Base-by-base conservation (phyloP, 1,140 invertebrate species). In the Battus philenor region DNA sequence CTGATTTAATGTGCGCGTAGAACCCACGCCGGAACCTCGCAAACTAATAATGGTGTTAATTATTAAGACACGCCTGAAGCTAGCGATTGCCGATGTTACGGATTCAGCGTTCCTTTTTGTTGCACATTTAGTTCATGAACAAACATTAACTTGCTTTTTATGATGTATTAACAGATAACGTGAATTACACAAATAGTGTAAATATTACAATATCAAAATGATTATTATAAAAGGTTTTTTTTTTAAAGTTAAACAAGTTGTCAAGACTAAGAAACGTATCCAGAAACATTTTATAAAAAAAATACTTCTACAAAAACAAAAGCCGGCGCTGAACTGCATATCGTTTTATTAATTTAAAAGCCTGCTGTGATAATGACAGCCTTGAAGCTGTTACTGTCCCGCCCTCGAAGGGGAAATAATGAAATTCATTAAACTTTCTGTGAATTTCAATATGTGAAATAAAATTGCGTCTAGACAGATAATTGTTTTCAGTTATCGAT, bases 401-500 rank as follows among this genome's bases (percentile, higher is more conserved):
- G 26, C 34, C 34, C 34, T 38, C 34, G 34, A 26, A 38, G 34
- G 10, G 34, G 22, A 15, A 38, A 38, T 38, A 26, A 38, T 38
- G 34, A 24, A 38, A 38, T 24, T 38, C 34, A 38, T 38, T 24
- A 38, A 38, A 38, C 18, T 26, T 38, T 22, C 33, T 17, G 17
- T 36, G 33, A 36, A 36, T 36, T 34, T 22, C 18, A 34, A 34
- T 34, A 26, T 1, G 3, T 2, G 12, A 16, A 13, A 20, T 20
- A 38, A n/a, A 36, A 38, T 38, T 24, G 10, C 9, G 34, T 38
- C 34, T 38, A 38, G 34, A 38, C 34, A 15, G 20, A 13, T 38
- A 38, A 38, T 38, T 38, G 20, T 22, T n/a, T n/a, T n/a, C n/a
- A n/a, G n/a, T n/a, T n/a, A n/a, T n/a, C n/a, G n/a, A n/a, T n/a